phyloP scores from a whole-genome alignment of 2,888 invertebrate genomes.

The Ashinkailepas kermadecensis region DNA sequence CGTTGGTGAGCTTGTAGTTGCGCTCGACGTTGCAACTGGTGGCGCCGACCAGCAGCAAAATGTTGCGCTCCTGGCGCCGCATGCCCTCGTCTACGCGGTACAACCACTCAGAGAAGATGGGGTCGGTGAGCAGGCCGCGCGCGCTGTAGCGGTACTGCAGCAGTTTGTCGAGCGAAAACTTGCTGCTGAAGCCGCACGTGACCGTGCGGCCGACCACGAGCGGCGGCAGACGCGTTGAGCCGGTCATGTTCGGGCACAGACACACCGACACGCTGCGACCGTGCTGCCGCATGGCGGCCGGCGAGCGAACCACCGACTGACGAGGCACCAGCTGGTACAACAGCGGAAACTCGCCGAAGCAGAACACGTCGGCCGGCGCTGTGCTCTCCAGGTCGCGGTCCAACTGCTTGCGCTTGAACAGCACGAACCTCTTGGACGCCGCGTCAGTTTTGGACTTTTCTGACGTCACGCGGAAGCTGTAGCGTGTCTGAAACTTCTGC shows the following conservation, averaged over 20 bases:
- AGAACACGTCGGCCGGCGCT: not conserved
- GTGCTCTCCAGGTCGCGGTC: not conserved
- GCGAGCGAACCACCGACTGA: not conserved
- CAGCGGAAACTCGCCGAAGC: not conserved
- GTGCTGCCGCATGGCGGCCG: not conserved
- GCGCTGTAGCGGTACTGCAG: slow-evolving; percentile 5
- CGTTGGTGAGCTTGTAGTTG: slow-evolving; percentile 1
- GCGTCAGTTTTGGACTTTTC: slow-evolving; percentile 10
- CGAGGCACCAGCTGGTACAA: not conserved
- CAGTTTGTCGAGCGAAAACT: slow-evolving; percentile 4
- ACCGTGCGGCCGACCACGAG: not conserved
- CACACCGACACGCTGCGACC: not conserved
- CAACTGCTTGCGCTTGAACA: slow-evolving; percentile 8
- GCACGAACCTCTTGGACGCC: slow-evolving; percentile 1
- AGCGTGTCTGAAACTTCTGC: slow-evolving; percentile 6
- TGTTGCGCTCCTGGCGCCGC: not conserved
- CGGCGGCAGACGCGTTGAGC: not conserved
- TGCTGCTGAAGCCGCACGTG: slow-evolving; percentile 16
- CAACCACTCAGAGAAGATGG: slow-evolving; percentile 14
- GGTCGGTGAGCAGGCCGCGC: not conserved
- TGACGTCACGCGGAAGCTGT: not conserved
- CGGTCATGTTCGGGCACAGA: not conserved
- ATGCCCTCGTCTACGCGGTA: not conserved
- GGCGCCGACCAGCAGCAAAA: not conserved
- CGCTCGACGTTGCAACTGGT: slow-evolving; percentile 15